Conservation (phyloP, 2,797 vertebrate genomes). For the Falco naumanni region DNA sequence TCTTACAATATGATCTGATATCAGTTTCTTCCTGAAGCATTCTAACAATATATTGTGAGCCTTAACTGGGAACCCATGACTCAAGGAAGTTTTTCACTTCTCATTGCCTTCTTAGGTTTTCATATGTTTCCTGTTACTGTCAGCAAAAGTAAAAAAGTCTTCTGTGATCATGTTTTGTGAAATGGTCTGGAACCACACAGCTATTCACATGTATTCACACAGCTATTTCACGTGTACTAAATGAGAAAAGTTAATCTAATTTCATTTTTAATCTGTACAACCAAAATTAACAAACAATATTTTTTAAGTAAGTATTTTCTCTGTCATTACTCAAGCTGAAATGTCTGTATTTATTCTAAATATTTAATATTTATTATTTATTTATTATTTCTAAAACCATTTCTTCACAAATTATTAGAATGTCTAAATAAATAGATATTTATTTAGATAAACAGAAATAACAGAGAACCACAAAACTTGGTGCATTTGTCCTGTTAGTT, state of each 20-base stretch:
- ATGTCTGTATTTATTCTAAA: background rate
- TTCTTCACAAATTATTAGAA: background rate
- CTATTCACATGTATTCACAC: background rate
- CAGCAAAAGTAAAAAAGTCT: background rate
- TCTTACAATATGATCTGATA: background rate
- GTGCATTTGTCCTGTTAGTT: background rate
- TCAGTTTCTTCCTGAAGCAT: background rate
- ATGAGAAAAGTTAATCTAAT: background rate
- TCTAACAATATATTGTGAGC: background rate
- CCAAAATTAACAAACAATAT: background rate
- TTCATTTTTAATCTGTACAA: background rate
- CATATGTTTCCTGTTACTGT: background rate
- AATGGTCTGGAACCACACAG: background rate
- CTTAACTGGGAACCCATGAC: background rate
- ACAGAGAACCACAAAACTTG: background rate
- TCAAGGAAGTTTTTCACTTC: background rate
- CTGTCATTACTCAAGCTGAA: background rate
- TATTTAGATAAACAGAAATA: background rate
- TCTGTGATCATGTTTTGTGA: background rate
- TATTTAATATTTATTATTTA: background rate
- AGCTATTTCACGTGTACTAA: background rate
- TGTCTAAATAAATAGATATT: background rate
- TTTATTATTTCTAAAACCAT: background rate
- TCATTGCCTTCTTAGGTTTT: background rate
- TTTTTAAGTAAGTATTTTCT: background rate